Conservation (phyloP, 2,888 invertebrate genomes). For the Eueremaeus valkanovi region DNA sequence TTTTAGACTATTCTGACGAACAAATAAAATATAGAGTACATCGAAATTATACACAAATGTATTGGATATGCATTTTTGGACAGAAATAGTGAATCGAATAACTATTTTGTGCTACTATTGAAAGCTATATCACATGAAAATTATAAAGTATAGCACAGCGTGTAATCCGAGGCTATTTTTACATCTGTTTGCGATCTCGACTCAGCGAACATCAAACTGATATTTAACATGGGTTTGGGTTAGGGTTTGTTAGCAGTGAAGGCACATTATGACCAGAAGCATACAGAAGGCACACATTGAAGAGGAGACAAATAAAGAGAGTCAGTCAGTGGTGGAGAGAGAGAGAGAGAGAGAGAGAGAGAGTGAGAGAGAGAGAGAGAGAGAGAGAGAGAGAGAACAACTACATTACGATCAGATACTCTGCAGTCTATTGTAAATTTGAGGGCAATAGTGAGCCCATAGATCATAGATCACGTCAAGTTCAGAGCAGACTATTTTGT, state of each 20-base stretch:
- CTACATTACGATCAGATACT: slow-evolving; percentile 18
- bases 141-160: slow-evolving; percentile 11
- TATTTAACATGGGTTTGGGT: neutral
- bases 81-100: neutral
- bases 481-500: neutral
- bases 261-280: neutral
- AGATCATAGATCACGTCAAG: slow-evolving; percentile 33
- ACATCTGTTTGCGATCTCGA: slow-evolving; percentile 25
- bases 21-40: neutral
- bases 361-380: neutral
- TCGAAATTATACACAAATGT: neutral
- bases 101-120: neutral
- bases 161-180: neutral
- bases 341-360: neutral
- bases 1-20: neutral
- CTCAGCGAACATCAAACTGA: neutral
- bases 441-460: slow-evolving; percentile 15
- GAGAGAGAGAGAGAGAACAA: neutral
- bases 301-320: neutral
- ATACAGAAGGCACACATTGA: neutral
- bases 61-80: neutral
- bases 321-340: neutral
- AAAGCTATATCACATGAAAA: neutral
- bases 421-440: slow-evolving; percentile 2
- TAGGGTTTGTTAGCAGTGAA: neutral